A percentile compares a stretch with the other conserved stretches of the same genome.
phyloP scores from a whole-genome alignment of 2,888 invertebrate species.

The Hemicrepidius hirtus region DNA sequence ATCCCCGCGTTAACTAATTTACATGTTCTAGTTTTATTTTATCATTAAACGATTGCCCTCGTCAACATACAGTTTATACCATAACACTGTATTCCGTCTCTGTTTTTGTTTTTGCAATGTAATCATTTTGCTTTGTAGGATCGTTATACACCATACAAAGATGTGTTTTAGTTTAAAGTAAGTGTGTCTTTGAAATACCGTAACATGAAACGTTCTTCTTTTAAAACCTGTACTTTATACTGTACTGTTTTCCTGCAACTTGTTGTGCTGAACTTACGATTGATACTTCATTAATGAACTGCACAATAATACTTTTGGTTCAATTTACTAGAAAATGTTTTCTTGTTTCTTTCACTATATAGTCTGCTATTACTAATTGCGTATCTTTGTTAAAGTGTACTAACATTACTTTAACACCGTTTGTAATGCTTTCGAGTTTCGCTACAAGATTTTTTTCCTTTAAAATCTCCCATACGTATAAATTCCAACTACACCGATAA shows the following conservation, averaged over 20 bases:
- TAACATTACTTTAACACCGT: no score
- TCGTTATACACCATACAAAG: slow-evolving; percentile 61
- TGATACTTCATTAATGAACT: slow-evolving; percentile 10
- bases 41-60: slow-evolving; percentile 38
- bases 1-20: slow-evolving; percentile 52
- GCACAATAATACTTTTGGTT: not conserved
- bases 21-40: slow-evolving; percentile 56
- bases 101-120: slow-evolving; percentile 26
- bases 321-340: slow-evolving; percentile 5
- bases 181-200: slow-evolving; percentile 27
- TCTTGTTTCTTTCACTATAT: not conserved
- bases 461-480: no score
- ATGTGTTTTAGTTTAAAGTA: slow-evolving; percentile 59
- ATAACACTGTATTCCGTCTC: slow-evolving; percentile 11
- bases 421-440: no score
- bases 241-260: slow-evolving; percentile 3
- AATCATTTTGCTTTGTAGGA: slow-evolving; percentile 60
- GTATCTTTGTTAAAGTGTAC: no score
- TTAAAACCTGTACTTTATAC: slow-evolving; percentile 26
- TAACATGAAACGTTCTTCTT: slow-evolving; percentile 17
- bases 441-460: no score
- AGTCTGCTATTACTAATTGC: not conserved
- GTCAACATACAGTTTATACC: slow-evolving; percentile 20
- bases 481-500: no score
- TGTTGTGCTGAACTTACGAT: slow-evolving; percentile 16